These are phyloP conservation scores for Cenopis cana DNA, from an alignment of 2,888 invertebrate genomes.

Conservation along the genomic window DNA sequence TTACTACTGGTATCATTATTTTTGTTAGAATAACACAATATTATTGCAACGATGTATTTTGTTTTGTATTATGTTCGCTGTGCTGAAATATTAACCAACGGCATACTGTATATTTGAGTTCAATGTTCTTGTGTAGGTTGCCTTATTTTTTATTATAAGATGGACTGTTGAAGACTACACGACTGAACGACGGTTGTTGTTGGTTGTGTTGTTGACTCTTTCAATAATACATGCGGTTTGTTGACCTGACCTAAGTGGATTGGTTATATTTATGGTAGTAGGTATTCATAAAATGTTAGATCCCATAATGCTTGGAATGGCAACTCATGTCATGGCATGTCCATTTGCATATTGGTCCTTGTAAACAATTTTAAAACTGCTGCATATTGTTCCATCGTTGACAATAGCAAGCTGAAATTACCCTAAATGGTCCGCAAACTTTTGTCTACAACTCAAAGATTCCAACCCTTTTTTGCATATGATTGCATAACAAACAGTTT, in stretches of 20 bases:
- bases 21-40: background rate
- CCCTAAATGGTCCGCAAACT: constrained; percentile 52
- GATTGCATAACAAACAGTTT: constrained; percentile 74
- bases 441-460: constrained; percentile 57
- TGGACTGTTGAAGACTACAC: background rate
- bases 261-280: background rate
- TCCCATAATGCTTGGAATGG: background rate
- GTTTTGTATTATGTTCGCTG: background rate
- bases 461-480: constrained; percentile 79
- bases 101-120: background rate
- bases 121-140: background rate
- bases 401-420: constrained; percentile 62
- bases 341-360: background rate
- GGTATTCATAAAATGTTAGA: background rate
- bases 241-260: background rate
- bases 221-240: background rate
- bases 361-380: constrained; percentile 42
- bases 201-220: too few species aligned
- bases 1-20: background rate
- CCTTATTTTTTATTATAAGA: too few species aligned
- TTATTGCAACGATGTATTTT: background rate
- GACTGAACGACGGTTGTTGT: too few species aligned
- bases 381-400: constrained; percentile 53
- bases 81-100: background rate
- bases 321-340: background rate